Evolutionary conservation across 1,140 invertebrate genomes (phyloP), one percentile per base, ranked within the genome.

Genomic region (Linepithema humile): DNA sequence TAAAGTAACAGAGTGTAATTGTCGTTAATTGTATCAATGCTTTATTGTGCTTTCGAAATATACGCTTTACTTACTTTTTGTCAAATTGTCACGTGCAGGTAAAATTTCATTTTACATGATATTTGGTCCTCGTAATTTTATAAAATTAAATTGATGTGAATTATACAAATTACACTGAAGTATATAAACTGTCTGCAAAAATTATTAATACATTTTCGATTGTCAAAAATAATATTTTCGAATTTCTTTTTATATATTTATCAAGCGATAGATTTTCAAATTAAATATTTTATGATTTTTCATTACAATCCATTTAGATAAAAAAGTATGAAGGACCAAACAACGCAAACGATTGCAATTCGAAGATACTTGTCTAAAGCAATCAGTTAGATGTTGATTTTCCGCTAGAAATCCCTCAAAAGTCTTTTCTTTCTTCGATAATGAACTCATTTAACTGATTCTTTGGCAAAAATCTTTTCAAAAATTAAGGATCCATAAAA

Each of bases 401-500:
- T 67, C n/a, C 9, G 23, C 10, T 67, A 23, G 1, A 38, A 78
- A 78, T 55, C 9, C 23, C 45, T 38, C 23, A 4, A 69, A 77
- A 67, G 23, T 29, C 17, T 12, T 45, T 15, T 38, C 10, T 69
- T 38, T 67, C 45, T 55, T n/a, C 32, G 17, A 78, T 4, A 40
- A 78, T 45, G 3, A 10, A 78, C 1, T 12, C 10, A 69, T 78
- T 78, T 35, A 78, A 29, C 38, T 29, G 35, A 40, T 29, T 20
- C 6, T 10, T 38, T 29, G 7, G 2, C 26, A 48, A 75, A 64
- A 64, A 60, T 62, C 57, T 62, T 32, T 60, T 26, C 64, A 78
- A 67, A 78, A 29, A 12, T 10, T 10, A 53, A 35, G 17, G 38
- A 78, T 78, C 62, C 55, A 17, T 69, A 53, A 65, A 78, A 69